Evolutionary conservation across 2,888 invertebrate species (phyloP), one percentile per base, ranked within the genome.

Genomic region (Torymus auratus): DNA sequence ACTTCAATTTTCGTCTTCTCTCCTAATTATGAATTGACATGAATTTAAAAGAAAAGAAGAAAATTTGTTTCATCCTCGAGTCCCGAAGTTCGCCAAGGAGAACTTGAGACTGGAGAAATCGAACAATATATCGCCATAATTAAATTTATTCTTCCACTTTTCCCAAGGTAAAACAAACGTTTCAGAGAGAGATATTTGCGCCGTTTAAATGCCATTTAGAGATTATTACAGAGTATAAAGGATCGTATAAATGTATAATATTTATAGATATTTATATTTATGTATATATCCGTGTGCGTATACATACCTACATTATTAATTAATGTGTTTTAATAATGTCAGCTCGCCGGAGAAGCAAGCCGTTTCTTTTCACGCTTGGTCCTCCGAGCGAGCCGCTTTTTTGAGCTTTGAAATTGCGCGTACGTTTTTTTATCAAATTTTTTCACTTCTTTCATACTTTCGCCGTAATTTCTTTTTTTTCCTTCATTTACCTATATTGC

Each of bases 271-370:
- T 81, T 80, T 83, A 68, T 85, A 85, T 84, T 79, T 85, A 85
- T 85, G 83, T 86, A 84, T 87, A 84, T 84, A 86, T 87, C 73
- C 83, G 82, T 85, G 84, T 84, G 84, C 84, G 85, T 85, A 85
- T 86, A 85, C 86, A 84, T 85, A 84, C 80, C 81, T 83, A 85
- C 78, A 77, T 83, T 72, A 81, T 74, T 75, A 50, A 78, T 83
- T 82, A 81, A 83, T 83, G 83, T 84, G 23, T 65, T 28, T 60
- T 60, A 14, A 62, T 75, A 70, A 58, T 68, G 89, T 88, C 89
- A 88, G 91, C 91, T 91, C 89, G 90, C 91, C 89, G 91, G 90
- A 91, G 90, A 90, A 91, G 91, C 91, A 87, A 88, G 86, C 86
- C 75, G 70, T 53, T 68, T 76, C 85, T 52, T 62, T 74, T 86